A percentile compares a stretch with the other conserved stretches of the same genome.
These are phyloP conservation scores for Papilio glaucus DNA, from an alignment of 1,140 invertebrate species.

Conservation along the genomic window DNA sequence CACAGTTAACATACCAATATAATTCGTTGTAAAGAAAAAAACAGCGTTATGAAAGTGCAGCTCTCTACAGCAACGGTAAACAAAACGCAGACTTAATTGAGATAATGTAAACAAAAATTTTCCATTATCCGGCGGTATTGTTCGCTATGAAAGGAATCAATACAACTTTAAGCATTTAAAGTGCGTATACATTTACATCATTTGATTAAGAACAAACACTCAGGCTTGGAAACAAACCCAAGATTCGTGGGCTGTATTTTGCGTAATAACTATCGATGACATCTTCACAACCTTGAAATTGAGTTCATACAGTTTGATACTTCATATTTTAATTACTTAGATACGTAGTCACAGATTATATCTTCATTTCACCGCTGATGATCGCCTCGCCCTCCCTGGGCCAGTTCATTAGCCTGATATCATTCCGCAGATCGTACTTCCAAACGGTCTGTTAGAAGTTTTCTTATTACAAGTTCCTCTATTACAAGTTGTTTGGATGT, in stretches of 20 bases:
- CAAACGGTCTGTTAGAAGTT: slow-evolving; percentile 78
- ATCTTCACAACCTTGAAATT: no score
- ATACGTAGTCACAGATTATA: no score
- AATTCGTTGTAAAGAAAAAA: slow-evolving; percentile 65
- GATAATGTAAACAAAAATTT: slow-evolving; percentile 78
- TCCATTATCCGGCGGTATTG: slow-evolving; percentile 62
- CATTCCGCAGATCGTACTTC: slow-evolving; percentile 65
- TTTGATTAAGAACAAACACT: no score
- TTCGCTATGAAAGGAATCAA: slow-evolving; percentile 46
- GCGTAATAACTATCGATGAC: no score
- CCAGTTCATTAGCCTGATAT: slow-evolving; percentile 71
- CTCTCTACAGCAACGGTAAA: slow-evolving; percentile 64
- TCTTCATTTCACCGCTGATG: no score
- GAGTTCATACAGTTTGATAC: no score
- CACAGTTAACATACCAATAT: no score
- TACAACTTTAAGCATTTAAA: slow-evolving; percentile 9
- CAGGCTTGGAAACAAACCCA: no score
- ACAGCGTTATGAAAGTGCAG: slow-evolving; percentile 74
- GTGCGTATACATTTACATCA: no score
- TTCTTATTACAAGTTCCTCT: slow-evolving; percentile 81
- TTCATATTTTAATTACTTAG: no score
- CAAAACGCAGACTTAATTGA: slow-evolving; percentile 81
- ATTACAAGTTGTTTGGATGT: slow-evolving; percentile 65
- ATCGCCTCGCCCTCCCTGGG: slow-evolving; percentile 47
- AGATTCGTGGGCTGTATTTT: no score